These are phyloP conservation scores for Pontoporia blainvillei DNA, from an alignment of 2,113 vertebrate species.

Conservation along the genomic window DNA sequence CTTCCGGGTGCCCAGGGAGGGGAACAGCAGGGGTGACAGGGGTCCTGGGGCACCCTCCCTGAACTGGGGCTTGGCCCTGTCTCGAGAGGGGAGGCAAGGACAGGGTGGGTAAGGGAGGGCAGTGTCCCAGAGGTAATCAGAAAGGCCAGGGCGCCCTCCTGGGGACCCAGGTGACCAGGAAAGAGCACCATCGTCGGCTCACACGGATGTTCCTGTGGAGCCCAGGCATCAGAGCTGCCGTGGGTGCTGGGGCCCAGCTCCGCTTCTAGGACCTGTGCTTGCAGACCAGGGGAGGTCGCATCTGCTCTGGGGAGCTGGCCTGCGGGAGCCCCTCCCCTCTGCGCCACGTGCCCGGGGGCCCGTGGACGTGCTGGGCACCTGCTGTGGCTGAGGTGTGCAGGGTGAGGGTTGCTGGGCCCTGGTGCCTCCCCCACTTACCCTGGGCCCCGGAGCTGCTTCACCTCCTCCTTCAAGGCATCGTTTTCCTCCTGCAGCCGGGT, in stretches of 20 bases:
- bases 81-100: slow-evolving; percentile 51
- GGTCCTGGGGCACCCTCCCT: slow-evolving; percentile 65
- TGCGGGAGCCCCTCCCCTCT: too few species aligned
- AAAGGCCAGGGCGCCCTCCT: not conserved
- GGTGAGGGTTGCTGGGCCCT: not conserved
- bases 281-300: not conserved
- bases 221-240: accelerated
- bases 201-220: accelerated
- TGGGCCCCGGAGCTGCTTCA: slow-evolving; percentile 70
- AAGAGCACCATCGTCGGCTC: accelerated
- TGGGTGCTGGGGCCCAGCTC: not conserved
- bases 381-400: not conserved
- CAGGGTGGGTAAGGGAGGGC: not conserved
- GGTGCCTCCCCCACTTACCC: slow-evolving; percentile 71
- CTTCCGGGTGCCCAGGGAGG: slow-evolving; percentile 60
- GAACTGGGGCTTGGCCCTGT: slow-evolving; percentile 53
- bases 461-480: slow-evolving; percentile 77
- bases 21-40: slow-evolving; percentile 60
- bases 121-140: not conserved
- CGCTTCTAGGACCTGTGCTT: not conserved
- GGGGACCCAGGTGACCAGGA: not conserved
- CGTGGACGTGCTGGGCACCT: accelerated
- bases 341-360: not conserved
- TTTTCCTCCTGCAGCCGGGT: slow-evolving; percentile 83
- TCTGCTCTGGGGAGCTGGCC: not conserved